Evolutionary conservation across 2,113 vertebrate species (phyloP).

Genomic region (Pseudonaja textilis): DNA sequence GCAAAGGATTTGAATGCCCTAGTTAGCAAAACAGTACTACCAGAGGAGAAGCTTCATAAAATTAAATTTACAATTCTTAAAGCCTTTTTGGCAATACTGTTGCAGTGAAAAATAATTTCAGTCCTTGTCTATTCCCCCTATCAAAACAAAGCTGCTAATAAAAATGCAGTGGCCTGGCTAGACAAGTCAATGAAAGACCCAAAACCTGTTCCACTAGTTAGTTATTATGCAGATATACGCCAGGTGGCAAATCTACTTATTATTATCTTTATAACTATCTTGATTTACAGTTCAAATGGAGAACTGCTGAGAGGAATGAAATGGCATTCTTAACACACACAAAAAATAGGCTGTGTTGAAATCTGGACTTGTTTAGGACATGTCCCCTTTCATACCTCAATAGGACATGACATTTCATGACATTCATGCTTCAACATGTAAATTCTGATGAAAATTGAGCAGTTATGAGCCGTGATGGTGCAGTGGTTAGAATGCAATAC

Average conservation of each 20-base stretch:
- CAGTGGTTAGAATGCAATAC: no score
- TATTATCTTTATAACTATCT: constrained; percentile 8
- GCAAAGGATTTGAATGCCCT: no score
- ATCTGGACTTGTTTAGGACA: background rate
- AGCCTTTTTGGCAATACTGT: no score
- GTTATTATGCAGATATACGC: background rate
- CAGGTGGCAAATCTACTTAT: background rate
- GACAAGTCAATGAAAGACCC: background rate
- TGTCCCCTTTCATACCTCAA: background rate
- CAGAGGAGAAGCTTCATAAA: no score
- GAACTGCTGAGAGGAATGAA: background rate
- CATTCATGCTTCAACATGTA: background rate
- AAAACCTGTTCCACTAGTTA: constrained; percentile 11
- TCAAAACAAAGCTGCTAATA: background rate
- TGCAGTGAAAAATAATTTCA: background rate
- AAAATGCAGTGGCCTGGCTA: background rate
- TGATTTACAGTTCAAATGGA: background rate
- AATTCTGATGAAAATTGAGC: background rate
- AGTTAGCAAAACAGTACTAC: no score
- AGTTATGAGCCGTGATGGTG: background rate
- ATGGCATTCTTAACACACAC: background rate
- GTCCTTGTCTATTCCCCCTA: background rate
- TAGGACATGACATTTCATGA: background rate
- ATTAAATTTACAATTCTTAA: no score
- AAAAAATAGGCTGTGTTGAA: background rate